Conservation (phyloP, 2,797 vertebrate species). For the Phalanger gymnotis region DNA sequence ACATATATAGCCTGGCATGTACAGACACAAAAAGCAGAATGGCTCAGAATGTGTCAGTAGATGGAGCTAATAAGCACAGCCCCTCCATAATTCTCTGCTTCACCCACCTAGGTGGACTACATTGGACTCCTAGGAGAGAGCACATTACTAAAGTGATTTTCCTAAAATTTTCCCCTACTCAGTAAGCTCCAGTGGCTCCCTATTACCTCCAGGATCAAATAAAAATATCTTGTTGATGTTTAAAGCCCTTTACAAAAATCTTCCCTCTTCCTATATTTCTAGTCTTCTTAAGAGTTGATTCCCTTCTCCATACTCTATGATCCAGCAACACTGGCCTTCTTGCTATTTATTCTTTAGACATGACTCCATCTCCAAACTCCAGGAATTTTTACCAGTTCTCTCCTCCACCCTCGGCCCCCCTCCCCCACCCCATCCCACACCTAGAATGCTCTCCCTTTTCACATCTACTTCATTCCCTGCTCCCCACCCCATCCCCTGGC, state of each 20-base stretch:
- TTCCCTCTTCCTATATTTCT: neutral
- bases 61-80: neutral
- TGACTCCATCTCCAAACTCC: neutral
- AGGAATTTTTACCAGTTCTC: neutral
- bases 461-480: neutral
- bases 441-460: neutral
- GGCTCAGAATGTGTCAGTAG: neutral
- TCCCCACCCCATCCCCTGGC: neutral
- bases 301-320: neutral
- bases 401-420: rapidly evolving
- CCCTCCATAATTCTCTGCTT: neutral
- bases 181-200: neutral
- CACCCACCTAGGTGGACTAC: neutral
- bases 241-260: neutral
- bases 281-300: neutral
- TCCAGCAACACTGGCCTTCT: neutral
- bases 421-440: neutral
- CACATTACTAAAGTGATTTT: neutral
- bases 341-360: neutral
- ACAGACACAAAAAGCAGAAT: neutral
- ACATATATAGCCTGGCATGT: neutral
- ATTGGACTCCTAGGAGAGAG: neutral
- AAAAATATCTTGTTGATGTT: neutral
- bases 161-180: neutral
- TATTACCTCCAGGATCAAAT: neutral